A percentile compares a stretch with the other conserved stretches of the same genome.
These are phyloP conservation scores for Brachionus rotundiformis DNA, from an alignment of 1,140 invertebrate genomes.

Conservation along the genomic window DNA sequence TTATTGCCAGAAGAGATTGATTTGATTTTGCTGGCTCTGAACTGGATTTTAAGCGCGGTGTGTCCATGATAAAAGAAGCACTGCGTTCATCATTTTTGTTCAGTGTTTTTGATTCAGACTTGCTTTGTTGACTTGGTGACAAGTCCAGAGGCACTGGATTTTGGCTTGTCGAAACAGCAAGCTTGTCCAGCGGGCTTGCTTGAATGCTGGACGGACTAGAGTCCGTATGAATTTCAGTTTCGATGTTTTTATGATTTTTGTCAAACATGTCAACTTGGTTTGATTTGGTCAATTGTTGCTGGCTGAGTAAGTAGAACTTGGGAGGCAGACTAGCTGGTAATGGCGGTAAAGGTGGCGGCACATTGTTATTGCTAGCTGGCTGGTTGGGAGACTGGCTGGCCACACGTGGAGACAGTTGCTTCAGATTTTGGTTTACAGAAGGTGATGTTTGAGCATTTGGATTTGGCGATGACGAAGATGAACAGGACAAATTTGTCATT, in stretches of 20 bases:
- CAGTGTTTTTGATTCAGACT: neutral
- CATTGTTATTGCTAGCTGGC: neutral
- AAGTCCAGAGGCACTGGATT: neutral
- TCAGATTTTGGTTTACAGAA: neutral
- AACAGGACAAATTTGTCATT: conserved; percentile 10
- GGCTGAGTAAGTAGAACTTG: neutral
- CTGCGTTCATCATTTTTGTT: conserved; percentile 43
- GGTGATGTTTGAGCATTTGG: neutral
- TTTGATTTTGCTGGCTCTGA: neutral
- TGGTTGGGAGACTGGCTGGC: neutral
- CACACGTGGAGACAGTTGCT: neutral
- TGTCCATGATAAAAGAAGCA: conserved; percentile 44
- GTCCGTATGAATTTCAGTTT: neutral
- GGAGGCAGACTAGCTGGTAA: conserved; percentile 9
- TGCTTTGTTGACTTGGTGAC: neutral
- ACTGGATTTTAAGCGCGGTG: neutral
- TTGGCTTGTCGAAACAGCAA: neutral
- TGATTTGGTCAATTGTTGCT: neutral
- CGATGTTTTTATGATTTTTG: neutral
- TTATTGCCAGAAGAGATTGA: neutral
- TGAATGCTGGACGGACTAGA: conserved; percentile 9
- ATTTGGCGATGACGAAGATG: conserved; percentile 3
- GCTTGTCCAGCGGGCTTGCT: conserved; percentile 12
- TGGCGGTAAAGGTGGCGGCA: conserved; percentile 5
- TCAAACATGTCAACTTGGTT: neutral